Percentiles rank a stretch among this genome's conserved stretches.
phyloP scores from a whole-genome alignment of 2,888 invertebrate species.

The Ellobium chinense region DNA sequence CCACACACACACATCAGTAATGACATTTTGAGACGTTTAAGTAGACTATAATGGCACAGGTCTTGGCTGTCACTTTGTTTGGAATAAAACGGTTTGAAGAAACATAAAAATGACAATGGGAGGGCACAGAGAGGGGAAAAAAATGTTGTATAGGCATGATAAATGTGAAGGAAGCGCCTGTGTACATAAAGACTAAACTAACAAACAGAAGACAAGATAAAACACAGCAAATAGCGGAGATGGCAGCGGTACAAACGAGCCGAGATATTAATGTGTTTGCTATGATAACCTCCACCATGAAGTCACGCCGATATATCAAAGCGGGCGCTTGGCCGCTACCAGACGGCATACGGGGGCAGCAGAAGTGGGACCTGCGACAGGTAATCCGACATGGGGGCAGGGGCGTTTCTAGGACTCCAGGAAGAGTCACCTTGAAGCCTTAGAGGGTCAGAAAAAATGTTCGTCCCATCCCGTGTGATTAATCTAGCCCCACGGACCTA shows the following conservation, averaged over 20 bases:
- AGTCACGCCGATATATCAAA: not conserved
- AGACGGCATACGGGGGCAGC: no score
- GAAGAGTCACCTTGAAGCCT: no score
- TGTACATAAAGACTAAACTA: not conserved
- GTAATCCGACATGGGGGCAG: no score
- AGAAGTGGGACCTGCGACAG: no score
- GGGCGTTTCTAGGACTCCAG: no score
- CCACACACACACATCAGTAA: not conserved
- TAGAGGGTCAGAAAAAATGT: no score
- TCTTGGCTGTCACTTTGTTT: no score
- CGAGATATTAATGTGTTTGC: not conserved
- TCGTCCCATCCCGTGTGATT: no score
- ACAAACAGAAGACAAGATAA: not conserved
- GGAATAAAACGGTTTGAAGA: no score
- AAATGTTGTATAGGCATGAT: not conserved
- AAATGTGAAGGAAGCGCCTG: not conserved
- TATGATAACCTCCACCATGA: not conserved
- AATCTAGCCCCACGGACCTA: no score
- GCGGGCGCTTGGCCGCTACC: not conserved
- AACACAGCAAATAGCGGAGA: not conserved
- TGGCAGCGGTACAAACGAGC: not conserved
- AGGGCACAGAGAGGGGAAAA: not conserved
- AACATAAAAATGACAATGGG: no score
- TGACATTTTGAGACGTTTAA: not conserved
- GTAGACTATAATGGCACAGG: not conserved